These are phyloP conservation scores for Platalea minor DNA, from an alignment of 2,797 vertebrate species.

Conservation along the genomic window DNA sequence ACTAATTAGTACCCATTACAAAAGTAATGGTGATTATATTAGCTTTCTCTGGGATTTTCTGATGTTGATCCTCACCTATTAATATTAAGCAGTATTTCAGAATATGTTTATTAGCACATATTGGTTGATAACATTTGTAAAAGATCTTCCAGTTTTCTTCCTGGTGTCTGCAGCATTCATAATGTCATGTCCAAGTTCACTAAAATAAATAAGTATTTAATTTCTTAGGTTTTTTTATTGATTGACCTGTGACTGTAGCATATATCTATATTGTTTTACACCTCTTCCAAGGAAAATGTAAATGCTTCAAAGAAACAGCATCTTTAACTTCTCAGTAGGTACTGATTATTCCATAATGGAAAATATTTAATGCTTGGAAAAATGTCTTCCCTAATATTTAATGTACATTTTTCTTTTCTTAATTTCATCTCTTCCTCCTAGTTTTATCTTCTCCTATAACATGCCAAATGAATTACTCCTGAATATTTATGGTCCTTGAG, in stretches of 20 bases:
- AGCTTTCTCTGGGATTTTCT: neutral
- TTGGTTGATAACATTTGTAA: neutral
- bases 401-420: neutral
- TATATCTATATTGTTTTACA: neutral
- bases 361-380: neutral
- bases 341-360: neutral
- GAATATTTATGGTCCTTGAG: neutral
- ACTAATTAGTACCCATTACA: neutral
- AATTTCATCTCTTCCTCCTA: neutral
- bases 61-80: neutral
- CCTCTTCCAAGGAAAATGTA: neutral
- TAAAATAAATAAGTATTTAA: neutral
- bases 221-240: neutral
- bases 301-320: neutral
- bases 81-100: neutral
- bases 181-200: neutral
- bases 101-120: neutral
- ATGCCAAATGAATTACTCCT: neutral
- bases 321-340: neutral
- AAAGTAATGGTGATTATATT: neutral
- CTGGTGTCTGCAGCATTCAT: neutral
- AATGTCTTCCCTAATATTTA: neutral
- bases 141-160: neutral
- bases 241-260: neutral
- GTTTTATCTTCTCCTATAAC: neutral